Conservation (phyloP, 2,113 vertebrate genomes). For the Sporophila hypoxantha region DNA sequence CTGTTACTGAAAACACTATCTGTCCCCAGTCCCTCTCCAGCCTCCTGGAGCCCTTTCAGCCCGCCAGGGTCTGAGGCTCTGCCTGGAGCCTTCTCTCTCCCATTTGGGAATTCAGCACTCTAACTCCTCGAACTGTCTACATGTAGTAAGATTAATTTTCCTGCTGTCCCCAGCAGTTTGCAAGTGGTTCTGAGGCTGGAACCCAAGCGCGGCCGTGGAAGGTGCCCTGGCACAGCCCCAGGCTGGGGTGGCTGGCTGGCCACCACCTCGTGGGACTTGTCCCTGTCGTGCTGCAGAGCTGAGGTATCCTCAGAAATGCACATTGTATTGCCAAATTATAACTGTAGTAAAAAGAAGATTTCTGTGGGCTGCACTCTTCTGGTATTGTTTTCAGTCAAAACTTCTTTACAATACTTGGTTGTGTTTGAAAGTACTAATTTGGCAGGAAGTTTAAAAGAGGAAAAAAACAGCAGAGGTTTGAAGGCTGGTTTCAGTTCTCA, state of each 20-base stretch:
- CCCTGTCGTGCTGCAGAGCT: not conserved
- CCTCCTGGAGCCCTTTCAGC: not conserved
- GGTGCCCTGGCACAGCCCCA: not conserved
- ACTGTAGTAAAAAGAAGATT: not conserved
- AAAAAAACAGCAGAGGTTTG: not conserved
- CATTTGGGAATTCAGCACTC: not conserved
- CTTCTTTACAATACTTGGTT: not conserved
- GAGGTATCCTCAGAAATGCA: not conserved
- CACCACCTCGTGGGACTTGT: rapidly evolving
- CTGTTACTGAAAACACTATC: too few species aligned
- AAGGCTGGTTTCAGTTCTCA: slow-evolving; percentile 20
- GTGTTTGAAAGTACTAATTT: slow-evolving; percentile 5
- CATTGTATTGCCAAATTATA: not conserved
- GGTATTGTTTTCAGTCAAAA: not conserved
- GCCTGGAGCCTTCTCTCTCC: not conserved
- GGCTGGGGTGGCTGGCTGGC: not conserved
- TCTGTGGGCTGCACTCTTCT: not conserved
- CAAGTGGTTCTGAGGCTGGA: not conserved
- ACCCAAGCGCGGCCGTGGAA: too few species aligned
- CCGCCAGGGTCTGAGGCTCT: not conserved
- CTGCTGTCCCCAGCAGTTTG: not conserved
- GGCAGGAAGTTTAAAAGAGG: not conserved
- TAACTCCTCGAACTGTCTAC: not conserved
- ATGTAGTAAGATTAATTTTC: not conserved
- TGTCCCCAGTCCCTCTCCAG: not conserved